A percentile compares a stretch with the other conserved stretches of the same genome.
These are phyloP conservation scores for Distichodus sexfasciatus DNA, from an alignment of 2,797 vertebrate species.

Conservation along the genomic window DNA sequence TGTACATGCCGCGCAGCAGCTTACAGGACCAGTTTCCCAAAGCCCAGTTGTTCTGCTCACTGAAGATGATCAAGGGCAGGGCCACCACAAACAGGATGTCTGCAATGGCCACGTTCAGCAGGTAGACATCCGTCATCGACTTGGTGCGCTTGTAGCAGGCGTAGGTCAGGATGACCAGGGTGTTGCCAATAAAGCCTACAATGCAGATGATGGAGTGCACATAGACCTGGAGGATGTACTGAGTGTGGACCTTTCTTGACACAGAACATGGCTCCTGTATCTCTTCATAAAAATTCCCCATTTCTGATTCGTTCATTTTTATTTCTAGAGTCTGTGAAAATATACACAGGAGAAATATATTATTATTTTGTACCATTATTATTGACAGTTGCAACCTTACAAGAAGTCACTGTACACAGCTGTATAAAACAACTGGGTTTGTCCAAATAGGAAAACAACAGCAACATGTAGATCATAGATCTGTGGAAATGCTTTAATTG, in stretches of 20 bases:
- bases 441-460: no score
- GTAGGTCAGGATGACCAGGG: slow-evolving; percentile 85
- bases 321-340: neutral
- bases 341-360: neutral
- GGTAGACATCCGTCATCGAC: slow-evolving; percentile 89
- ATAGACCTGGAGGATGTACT: slow-evolving; percentile 51
- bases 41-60: slow-evolving; percentile 75
- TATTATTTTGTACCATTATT: no score
- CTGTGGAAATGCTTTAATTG: no score
- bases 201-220: slow-evolving; percentile 79
- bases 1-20: slow-evolving; percentile 80
- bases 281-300: neutral
- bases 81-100: slow-evolving; percentile 86
- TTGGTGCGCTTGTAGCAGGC: slow-evolving; percentile 81
- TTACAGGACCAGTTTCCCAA: slow-evolving; percentile 80
- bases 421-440: no score
- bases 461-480: no score
- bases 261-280: neutral
- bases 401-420: no score
- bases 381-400: no score
- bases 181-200: slow-evolving; percentile 83
- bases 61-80: slow-evolving; percentile 80
- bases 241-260: neutral
- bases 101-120: slow-evolving; percentile 87
- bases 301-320: neutral